Evolutionary conservation across 2,888 invertebrate genomes (phyloP).

Genomic region (Scaptomyza parva): DNA sequence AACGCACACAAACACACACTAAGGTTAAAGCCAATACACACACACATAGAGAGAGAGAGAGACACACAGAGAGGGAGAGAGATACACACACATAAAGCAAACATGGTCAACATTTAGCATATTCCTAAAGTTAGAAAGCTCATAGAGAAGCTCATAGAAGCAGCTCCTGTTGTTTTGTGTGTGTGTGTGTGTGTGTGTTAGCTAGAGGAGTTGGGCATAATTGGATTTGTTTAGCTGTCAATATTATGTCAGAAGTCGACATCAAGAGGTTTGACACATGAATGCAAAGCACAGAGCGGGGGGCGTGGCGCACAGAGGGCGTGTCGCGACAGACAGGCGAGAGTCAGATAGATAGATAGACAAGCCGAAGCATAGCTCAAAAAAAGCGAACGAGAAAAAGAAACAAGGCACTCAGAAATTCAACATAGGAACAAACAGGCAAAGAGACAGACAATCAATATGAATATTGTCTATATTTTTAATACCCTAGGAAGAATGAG

Average conservation of each 20-base stretch:
- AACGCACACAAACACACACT: slow-evolving; percentile 38
- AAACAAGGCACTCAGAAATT: slow-evolving; percentile 46
- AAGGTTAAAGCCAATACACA: slow-evolving; percentile 18
- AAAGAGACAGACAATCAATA: slow-evolving; percentile 30
- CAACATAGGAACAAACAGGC: slow-evolving; percentile 25
- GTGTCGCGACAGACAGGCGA: slow-evolving; percentile 47
- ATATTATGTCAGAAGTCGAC: slow-evolving; percentile 80
- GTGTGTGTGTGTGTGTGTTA: no score
- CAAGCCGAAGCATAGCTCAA: slow-evolving; percentile 34
- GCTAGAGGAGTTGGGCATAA: slow-evolving; percentile 72
- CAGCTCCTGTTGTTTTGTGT: slow-evolving; percentile 7
- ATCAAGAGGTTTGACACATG: slow-evolving; percentile 69
- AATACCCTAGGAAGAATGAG: slow-evolving; percentile 20
- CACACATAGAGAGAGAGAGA: not conserved
- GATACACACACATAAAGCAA: slow-evolving; percentile 12
- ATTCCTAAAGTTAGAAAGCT: slow-evolving; percentile 42
- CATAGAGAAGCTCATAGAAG: slow-evolving; percentile 3
- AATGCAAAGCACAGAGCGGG: slow-evolving; percentile 22
- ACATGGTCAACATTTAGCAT: slow-evolving; percentile 61
- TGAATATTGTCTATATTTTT: slow-evolving; percentile 27
- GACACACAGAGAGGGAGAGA: slow-evolving; percentile 7
- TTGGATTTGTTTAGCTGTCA: slow-evolving; percentile 80
- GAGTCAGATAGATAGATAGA: slow-evolving; percentile 23
- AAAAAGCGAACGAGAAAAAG: slow-evolving; percentile 17
- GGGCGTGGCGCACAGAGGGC: not conserved